phyloP scores from a whole-genome alignment of 2,888 invertebrate genomes.

The Sphaerophoria rueppellii region DNA sequence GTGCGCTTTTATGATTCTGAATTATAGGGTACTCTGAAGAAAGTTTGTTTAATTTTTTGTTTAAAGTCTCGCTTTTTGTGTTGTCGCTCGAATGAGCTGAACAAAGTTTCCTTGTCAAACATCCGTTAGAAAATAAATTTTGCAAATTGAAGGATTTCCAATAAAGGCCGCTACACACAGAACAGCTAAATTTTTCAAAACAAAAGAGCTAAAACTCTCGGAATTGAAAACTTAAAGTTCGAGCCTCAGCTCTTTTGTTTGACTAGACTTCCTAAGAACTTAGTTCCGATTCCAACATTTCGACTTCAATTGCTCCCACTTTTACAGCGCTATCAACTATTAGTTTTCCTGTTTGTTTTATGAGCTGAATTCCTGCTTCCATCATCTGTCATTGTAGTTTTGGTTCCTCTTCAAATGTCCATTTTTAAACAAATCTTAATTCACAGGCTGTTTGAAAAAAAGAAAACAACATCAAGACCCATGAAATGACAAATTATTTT shows the following conservation, averaged over 20 bases:
- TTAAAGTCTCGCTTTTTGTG: background rate
- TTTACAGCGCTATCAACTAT: background rate
- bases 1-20: background rate
- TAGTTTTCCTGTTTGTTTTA: constrained; percentile 38
- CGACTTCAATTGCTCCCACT: too few relatives aligned
- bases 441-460: background rate
- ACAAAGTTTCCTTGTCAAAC: too few relatives aligned
- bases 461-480: constrained; percentile 67
- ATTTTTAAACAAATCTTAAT: background rate
- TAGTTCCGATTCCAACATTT: background rate
- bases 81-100: too few relatives aligned
- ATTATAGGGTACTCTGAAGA: constrained; percentile 30
- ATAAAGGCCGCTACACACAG: too few relatives aligned
- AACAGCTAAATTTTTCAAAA: too few relatives aligned
- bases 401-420: constrained; percentile 27
- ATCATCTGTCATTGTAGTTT: constrained; percentile 32
- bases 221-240: background rate
- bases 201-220: too few relatives aligned
- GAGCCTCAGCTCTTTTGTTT: constrained; percentile 18
- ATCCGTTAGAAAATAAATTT: too few relatives aligned
- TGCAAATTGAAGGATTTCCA: too few relatives aligned
- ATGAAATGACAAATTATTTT: constrained; percentile 81
- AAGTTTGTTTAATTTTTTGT: background rate
- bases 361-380: background rate
- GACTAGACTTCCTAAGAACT: background rate